Evolutionary conservation across 1,140 invertebrate species (phyloP).

Genomic region (Cyrtorhinus lividipennis): DNA sequence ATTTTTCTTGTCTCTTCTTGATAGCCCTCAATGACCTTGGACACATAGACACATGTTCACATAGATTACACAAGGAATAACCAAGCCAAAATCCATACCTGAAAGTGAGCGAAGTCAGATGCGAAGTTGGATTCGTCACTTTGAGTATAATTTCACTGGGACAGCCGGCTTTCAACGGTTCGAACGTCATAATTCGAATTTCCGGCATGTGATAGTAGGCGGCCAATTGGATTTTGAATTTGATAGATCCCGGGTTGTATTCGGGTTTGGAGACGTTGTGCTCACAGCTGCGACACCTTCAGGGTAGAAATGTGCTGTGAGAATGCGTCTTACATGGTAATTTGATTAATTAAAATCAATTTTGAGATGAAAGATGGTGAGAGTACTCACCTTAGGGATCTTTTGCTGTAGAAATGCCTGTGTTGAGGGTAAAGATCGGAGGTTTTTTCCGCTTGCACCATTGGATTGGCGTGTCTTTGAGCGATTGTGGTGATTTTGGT

Average conservation of each 20-base stretch:
- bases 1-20: too few species aligned
- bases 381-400: too few species aligned
- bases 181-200: conserved; percentile 68
- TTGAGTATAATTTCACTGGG: conserved; percentile 53
- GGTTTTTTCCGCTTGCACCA: conserved; percentile 59
- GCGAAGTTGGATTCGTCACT: conserved; percentile 70
- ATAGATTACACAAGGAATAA: too few species aligned
- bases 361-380: too few species aligned
- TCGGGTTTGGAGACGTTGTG: conserved; percentile 94
- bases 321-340: too few species aligned
- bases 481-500: conserved; percentile 66
- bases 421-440: conserved; percentile 66
- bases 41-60: too few species aligned
- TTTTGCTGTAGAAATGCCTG: conserved; percentile 75
- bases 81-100: too few species aligned
- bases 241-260: conserved; percentile 82
- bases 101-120: conserved; percentile 47
- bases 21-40: too few species aligned
- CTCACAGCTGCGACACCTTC: conserved; percentile 70
- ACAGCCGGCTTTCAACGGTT: conserved; percentile 49
- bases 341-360: too few species aligned
- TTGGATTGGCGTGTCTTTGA: conserved; percentile 66
- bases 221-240: conserved; percentile 92
- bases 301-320: too few species aligned
- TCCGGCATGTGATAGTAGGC: conserved; percentile 86